Evolutionary conservation across 2,113 vertebrate species (phyloP).

Genomic region (Callocephalon fimbriatum): DNA sequence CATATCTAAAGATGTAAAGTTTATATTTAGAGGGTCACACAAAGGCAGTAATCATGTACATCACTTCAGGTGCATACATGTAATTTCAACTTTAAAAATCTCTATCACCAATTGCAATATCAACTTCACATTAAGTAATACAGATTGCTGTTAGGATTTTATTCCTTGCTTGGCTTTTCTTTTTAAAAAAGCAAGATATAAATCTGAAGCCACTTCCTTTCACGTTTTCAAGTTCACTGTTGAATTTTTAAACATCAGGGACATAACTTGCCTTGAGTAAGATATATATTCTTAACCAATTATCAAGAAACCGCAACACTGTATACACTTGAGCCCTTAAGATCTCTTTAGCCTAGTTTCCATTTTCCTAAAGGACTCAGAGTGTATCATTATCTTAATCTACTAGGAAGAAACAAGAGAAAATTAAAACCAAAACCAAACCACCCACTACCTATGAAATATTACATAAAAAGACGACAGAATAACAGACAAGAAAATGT

Average conservation of each 20-base stretch:
- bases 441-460: not conserved
- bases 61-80: too few species aligned
- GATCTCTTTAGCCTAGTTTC: not conserved
- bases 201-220: not conserved
- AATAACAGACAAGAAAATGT: not conserved
- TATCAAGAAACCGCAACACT: not conserved
- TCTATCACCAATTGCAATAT: not conserved
- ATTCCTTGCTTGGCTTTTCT: not conserved
- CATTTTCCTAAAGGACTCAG: not conserved
- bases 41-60: not conserved
- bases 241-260: not conserved
- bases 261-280: not conserved
- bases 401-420: not conserved
- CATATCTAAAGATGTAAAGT: not conserved
- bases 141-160: rapidly evolving
- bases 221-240: not conserved
- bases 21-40: not conserved
- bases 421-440: not conserved
- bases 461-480: not conserved
- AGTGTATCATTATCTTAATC: not conserved
- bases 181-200: not conserved
- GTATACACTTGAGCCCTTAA: not conserved
- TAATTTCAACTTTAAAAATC: not conserved
- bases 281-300: not conserved
- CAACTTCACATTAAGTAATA: not conserved